A percentile compares a stretch with the other conserved stretches of the same genome.
phyloP scores from a whole-genome alignment of 2,797 vertebrate genomes.

The Hippopotamyrus pictus region DNA sequence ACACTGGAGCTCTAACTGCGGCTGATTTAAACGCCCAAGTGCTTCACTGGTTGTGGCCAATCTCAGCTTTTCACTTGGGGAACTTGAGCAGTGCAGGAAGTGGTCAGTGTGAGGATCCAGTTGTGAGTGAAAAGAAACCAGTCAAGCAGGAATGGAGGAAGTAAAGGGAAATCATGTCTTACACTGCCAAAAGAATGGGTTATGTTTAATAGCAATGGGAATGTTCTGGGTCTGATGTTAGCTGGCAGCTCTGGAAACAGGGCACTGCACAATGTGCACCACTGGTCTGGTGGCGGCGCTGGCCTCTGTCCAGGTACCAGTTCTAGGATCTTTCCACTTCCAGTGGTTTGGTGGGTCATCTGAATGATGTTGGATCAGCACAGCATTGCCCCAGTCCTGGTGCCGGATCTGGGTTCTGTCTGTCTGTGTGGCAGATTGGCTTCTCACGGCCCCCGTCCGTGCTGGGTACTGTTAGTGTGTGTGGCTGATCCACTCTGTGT shows the following conservation, averaged over 20 bases:
- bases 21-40: neutral
- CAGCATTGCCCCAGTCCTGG: neutral
- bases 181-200: neutral
- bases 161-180: neutral
- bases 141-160: neutral
- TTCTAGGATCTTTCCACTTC: neutral
- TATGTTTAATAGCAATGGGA: neutral
- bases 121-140: neutral
- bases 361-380: neutral
- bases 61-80: neutral
- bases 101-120: neutral
- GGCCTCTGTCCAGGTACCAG: neutral
- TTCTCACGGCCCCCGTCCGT: neutral
- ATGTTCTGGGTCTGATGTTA: neutral
- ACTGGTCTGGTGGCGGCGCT: neutral
- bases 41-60: neutral
- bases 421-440: neutral
- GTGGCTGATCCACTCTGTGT: neutral
- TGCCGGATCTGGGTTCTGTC: neutral
- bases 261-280: neutral
- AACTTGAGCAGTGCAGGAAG: neutral
- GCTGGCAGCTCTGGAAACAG: neutral
- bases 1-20: neutral
- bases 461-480: neutral
- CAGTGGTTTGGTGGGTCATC: neutral